These are phyloP conservation scores for Macropus fuliginosus DNA, from an alignment of 2,797 vertebrate species.

Conservation along the genomic window DNA sequence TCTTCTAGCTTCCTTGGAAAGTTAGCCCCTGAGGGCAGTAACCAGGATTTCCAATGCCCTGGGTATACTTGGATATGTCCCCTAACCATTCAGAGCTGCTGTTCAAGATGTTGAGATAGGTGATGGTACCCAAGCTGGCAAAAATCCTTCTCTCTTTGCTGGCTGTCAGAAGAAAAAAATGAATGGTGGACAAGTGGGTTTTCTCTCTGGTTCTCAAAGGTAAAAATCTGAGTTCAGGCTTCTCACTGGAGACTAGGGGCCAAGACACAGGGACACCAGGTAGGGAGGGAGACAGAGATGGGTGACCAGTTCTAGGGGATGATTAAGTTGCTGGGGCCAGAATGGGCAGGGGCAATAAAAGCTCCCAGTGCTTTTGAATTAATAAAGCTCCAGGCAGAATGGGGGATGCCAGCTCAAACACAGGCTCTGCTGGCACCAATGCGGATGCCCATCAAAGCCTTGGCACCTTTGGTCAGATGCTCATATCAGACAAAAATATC, in stretches of 20 bases:
- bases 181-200: background rate
- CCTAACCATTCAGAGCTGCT: background rate
- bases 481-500: slow-evolving; percentile 68
- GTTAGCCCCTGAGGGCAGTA: rapidly evolving
- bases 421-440: slow-evolving; percentile 35
- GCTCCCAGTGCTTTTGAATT: background rate
- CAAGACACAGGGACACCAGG: background rate
- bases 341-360: background rate
- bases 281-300: rapidly evolving
- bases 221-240: background rate
- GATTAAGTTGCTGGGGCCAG: background rate
- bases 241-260: background rate
- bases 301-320: background rate
- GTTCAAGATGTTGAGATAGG: no score
- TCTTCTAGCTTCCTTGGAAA: background rate
- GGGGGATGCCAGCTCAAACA: slow-evolving; percentile 48
- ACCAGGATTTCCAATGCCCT: background rate
- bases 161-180: background rate
- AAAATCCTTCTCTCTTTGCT: background rate
- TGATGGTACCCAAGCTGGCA: background rate
- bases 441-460: slow-evolving; percentile 52
- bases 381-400: slow-evolving; percentile 10
- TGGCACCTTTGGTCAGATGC: slow-evolving; percentile 47
- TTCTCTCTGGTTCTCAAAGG: background rate
- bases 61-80: background rate